These are phyloP conservation scores for Dryas iulia DNA, from an alignment of 1,140 invertebrate species.

Conservation along the genomic window DNA sequence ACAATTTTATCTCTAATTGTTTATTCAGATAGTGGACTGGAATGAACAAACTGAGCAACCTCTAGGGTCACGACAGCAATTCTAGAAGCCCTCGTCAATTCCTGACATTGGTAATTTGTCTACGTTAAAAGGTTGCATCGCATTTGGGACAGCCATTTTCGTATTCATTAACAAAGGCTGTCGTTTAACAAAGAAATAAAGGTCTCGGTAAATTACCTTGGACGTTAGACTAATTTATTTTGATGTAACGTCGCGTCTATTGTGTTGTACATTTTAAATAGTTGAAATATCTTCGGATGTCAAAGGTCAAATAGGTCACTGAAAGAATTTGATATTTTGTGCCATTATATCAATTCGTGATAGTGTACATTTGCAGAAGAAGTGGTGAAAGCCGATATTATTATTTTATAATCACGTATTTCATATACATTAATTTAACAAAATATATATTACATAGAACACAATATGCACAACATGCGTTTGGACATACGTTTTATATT, in stretches of 20 bases:
- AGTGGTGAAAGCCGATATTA: too few relatives aligned
- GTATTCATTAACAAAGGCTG: conserved; percentile 8
- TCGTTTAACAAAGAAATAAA: conserved; percentile 2
- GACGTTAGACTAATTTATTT: background rate
- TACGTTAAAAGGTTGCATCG: conserved; percentile 12
- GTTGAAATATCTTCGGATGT: background rate
- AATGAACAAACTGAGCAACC: background rate
- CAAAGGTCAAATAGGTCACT: background rate
- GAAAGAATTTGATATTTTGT: too few relatives aligned
- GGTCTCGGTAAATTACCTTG: background rate
- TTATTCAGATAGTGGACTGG: background rate
- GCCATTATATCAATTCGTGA: too few relatives aligned
- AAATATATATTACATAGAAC: too few relatives aligned
- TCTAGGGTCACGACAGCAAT: background rate
- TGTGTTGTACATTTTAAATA: background rate
- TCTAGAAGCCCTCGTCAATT: background rate
- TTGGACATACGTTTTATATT: too few relatives aligned
- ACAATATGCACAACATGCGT: too few relatives aligned
- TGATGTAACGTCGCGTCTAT: background rate
- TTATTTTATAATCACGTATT: too few relatives aligned
- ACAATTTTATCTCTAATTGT: background rate
- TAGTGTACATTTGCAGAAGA: too few relatives aligned
- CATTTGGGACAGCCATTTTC: conserved; percentile 2
- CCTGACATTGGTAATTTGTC: background rate
- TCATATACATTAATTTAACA: too few relatives aligned